These are phyloP conservation scores for Cantharis rustica DNA, from an alignment of 2,888 invertebrate species.

Conservation along the genomic window DNA sequence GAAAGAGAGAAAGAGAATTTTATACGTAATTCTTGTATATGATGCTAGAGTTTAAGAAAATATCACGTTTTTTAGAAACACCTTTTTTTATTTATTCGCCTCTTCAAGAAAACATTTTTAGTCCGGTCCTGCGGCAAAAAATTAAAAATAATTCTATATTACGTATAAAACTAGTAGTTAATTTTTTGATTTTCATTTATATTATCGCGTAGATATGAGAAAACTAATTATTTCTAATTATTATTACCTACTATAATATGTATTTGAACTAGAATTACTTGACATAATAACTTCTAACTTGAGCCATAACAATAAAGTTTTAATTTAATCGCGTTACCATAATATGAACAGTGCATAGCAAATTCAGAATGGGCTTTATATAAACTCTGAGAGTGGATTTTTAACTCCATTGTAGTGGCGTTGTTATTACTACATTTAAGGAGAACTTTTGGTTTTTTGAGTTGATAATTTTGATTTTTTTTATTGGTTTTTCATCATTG, in stretches of 20 bases:
- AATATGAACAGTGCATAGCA: neutral
- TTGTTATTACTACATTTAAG: neutral
- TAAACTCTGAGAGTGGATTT: neutral
- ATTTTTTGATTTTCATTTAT: neutral
- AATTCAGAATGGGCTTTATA: neutral
- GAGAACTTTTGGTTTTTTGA: no score
- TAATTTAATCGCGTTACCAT: neutral
- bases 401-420: no score
- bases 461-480: no score
- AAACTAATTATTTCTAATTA: neutral
- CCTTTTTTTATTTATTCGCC: no score
- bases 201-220: neutral
- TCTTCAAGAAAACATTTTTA: no score
- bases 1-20: no score
- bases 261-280: neutral
- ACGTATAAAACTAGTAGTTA: neutral
- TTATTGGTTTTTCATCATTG: no score
- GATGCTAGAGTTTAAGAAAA: no score
- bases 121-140: no score
- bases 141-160: no score
- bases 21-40: no score
- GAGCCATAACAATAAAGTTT: neutral
- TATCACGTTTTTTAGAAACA: no score
- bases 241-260: neutral
- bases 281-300: neutral